A percentile compares a stretch with the other conserved stretches of the same genome.
Evolutionary conservation across 2,888 invertebrate species (phyloP).

Genomic region (Orgyia antiqua): DNA sequence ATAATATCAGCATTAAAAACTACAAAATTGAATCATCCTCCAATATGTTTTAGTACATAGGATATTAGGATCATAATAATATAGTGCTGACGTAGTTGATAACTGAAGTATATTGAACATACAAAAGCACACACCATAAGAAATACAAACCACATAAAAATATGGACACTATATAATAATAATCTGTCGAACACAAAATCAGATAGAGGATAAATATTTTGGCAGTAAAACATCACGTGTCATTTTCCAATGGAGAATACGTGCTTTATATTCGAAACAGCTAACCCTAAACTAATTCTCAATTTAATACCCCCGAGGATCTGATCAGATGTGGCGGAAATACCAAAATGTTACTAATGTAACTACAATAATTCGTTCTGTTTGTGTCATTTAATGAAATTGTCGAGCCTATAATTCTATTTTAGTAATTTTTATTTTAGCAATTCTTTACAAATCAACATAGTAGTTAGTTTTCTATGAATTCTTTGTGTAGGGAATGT

Average conservation of each 20-base stretch:
- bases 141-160: no score
- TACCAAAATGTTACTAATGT: constrained; percentile 18
- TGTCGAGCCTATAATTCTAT: constrained; percentile 5
- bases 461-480: no score
- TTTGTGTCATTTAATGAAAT: not conserved
- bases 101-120: no score
- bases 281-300: constrained; percentile 36
- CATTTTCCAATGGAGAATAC: constrained; percentile 24
- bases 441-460: constrained; percentile 29
- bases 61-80: no score
- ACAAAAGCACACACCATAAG: no score
- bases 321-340: constrained; percentile 24
- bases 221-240: constrained; percentile 13
- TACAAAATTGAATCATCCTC: no score
- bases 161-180: no score
- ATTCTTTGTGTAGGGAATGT: no score
- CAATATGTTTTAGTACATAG: no score
- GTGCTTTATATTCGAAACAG: constrained; percentile 25
- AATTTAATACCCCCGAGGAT: constrained; percentile 30
- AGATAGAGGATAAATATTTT: constrained; percentile 2
- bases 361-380: not conserved
- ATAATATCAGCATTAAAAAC: no score
- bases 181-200: constrained; percentile 2
- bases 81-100: no score
- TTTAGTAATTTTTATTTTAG: constrained; percentile 22